A percentile compares a stretch with the other conserved stretches of the same genome.
Conservation (phyloP, 2,888 invertebrate genomes). For the Ceriagrion tenellum region DNA sequence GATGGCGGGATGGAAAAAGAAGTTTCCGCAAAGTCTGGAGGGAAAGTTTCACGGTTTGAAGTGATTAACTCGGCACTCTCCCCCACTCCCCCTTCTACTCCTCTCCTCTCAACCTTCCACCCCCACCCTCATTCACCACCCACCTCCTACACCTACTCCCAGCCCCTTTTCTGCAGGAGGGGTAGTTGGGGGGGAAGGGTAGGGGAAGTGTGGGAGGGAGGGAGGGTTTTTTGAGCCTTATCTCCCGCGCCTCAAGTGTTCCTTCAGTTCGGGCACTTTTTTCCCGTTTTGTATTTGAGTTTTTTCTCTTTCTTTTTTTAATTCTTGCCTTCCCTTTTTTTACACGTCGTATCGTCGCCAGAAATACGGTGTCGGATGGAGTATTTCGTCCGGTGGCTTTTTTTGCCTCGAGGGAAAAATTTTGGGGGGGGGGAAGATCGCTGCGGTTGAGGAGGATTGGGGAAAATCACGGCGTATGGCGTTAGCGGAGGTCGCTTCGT, state of each 20-base stretch:
- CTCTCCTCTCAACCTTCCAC: background rate
- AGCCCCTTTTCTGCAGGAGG: too few species aligned
- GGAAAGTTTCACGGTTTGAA: slow-evolving; percentile 41
- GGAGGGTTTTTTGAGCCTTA: background rate
- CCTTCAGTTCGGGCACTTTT: background rate
- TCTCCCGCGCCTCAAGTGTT: background rate
- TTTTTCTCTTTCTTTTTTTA: too few species aligned
- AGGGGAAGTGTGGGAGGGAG: background rate
- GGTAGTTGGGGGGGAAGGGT: too few species aligned
- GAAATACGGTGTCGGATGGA: background rate
- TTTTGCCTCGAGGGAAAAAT: background rate
- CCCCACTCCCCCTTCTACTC: background rate
- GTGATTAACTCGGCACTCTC: slow-evolving; percentile 12
- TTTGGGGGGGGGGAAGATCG: background rate
- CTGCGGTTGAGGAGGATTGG: background rate
- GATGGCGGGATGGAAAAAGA: background rate
- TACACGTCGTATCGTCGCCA: background rate
- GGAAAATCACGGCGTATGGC: background rate
- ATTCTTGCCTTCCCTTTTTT: background rate
- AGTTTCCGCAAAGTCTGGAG: background rate
- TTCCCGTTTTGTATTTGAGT: background rate
- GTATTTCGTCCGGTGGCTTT: background rate
- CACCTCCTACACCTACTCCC: background rate
- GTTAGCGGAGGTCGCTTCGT: background rate
- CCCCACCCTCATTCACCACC: background rate